Percentiles rank a stretch among this genome's conserved stretches.
These are phyloP conservation scores for Dilophus febrilis DNA, from an alignment of 2,888 invertebrate species.

Conservation along the genomic window DNA sequence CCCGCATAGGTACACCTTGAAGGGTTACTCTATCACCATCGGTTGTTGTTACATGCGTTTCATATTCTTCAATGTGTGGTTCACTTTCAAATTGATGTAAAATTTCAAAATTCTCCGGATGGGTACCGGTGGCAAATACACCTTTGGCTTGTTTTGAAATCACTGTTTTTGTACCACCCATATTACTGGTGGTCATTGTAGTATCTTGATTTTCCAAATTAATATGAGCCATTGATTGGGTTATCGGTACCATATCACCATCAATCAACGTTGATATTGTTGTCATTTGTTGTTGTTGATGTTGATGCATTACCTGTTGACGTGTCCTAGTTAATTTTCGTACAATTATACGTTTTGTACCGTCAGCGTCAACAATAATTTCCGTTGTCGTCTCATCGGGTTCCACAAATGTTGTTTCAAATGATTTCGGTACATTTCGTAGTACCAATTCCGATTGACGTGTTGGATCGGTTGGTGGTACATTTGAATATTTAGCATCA, in stretches of 20 bases:
- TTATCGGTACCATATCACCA: constrained; percentile 36
- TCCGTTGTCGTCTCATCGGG: constrained; percentile 71
- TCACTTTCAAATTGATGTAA: constrained; percentile 21
- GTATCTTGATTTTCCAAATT: constrained; percentile 48
- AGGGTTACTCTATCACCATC: constrained; percentile 20
- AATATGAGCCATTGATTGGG: constrained; percentile 49
- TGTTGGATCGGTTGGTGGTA: constrained; percentile 31
- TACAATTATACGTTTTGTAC: constrained; percentile 62
- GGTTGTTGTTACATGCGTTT: constrained; percentile 10
- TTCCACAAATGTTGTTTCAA: constrained; percentile 65
- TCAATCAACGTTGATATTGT: constrained; percentile 36
- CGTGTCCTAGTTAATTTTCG: constrained; percentile 53
- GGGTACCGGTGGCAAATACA: constrained; percentile 18
- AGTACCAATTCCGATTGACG: constrained; percentile 52
- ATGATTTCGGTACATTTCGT: constrained; percentile 55
- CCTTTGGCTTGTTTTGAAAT: constrained; percentile 12
- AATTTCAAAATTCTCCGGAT: constrained; percentile 18
- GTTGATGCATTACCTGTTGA: constrained; percentile 35
- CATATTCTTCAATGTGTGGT: constrained; percentile 25
- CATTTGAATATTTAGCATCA: constrained; percentile 51
- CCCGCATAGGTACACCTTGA: constrained; percentile 26
- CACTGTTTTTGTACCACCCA: constrained; percentile 29
- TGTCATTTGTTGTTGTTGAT: constrained; percentile 38
- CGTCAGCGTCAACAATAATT: constrained; percentile 61
- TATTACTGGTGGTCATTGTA: constrained; percentile 37